Percentiles rank a stretch among this genome's conserved stretches.
phyloP scores from a whole-genome alignment of 2,113 vertebrate species.

The Aythya baeri region DNA sequence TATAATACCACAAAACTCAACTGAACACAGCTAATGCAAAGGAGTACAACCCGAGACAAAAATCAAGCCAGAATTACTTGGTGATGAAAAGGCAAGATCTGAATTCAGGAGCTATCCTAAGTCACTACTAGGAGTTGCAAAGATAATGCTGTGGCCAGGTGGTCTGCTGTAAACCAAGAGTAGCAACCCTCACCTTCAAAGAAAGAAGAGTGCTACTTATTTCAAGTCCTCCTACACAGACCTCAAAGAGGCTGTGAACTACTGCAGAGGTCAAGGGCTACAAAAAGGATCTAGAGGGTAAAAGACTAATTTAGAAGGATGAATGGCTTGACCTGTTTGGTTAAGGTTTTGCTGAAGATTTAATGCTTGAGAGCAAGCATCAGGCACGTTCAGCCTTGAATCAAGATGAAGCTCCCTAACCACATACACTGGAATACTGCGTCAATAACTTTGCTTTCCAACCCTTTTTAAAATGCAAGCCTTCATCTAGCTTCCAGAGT shows the following conservation, averaged over 20 bases:
- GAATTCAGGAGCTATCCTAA: neutral
- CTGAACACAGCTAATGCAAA: neutral
- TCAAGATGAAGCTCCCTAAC: neutral
- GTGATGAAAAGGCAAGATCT: neutral
- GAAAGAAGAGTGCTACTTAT: neutral
- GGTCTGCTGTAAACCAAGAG: neutral
- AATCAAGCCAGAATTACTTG: neutral
- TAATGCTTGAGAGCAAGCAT: neutral
- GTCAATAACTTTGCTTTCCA: neutral
- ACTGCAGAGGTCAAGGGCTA: neutral
- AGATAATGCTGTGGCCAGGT: neutral
- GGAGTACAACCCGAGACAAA: neutral
- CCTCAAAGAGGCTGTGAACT: neutral
- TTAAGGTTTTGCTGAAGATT: neutral
- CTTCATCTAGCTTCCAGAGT: neutral
- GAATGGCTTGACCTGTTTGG: fast-evolving
- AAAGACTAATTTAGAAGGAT: neutral
- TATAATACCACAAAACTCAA: neutral
- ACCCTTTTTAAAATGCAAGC: neutral
- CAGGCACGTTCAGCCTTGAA: neutral
- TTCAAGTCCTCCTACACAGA: neutral
- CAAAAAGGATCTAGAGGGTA: neutral
- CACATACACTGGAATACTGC: neutral
- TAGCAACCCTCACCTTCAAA: neutral
- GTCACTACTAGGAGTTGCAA: neutral